Evolutionary conservation across 2,113 vertebrate species (phyloP), one percentile per base, ranked within the genome.

Genomic region (Todiramphus chloris): DNA sequence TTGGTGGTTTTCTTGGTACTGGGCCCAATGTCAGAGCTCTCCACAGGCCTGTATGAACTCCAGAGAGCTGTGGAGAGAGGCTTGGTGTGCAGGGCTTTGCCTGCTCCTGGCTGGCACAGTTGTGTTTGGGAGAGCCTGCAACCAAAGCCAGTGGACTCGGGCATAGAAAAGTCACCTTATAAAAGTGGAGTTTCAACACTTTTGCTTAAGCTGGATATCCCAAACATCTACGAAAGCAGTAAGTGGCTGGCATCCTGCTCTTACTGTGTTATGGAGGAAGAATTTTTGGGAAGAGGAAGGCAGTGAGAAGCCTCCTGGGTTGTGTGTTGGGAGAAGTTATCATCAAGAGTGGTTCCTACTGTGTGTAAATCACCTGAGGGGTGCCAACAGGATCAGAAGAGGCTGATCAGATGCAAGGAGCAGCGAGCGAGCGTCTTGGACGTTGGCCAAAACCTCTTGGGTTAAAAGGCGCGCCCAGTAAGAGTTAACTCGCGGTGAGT

Each of bases 401-500:
- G 31, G 15, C 25, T 3, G 37, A 30, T 30, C 0, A 3, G 63
- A 37, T 58, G 21, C 41, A 13, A 72, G 55, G 76, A 58, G 33
- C 48, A 53, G 55, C 55, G 0, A 50, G 59, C 4, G 59, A 80
- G 11, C 46, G 2, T 62, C 44, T 75, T 2, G 21, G 44, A 39
- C 2, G 24, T 39, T 51, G 67, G 59, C 70, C 44, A 64, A 48
- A 82, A 87, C 31, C 17, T 33, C n/a, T 37, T 9, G 73, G 75
- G 44, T 51, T 19, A 23, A 39, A 17, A 15, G 64, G 15, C 62
- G 4, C 0, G 3, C 2, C 13, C 13, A 2, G 16, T 9, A 90
- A 93, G 97, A 75, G 97, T 97, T 97, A 96, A 98, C 31, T 5
- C 28, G 60, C 3, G 2, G 48, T 4, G 7, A 16, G 8, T 1